A percentile compares a stretch with the other conserved stretches of the same genome.
Evolutionary conservation across 2,113 vertebrate species (phyloP).

Genomic region (Clarias magur): DNA sequence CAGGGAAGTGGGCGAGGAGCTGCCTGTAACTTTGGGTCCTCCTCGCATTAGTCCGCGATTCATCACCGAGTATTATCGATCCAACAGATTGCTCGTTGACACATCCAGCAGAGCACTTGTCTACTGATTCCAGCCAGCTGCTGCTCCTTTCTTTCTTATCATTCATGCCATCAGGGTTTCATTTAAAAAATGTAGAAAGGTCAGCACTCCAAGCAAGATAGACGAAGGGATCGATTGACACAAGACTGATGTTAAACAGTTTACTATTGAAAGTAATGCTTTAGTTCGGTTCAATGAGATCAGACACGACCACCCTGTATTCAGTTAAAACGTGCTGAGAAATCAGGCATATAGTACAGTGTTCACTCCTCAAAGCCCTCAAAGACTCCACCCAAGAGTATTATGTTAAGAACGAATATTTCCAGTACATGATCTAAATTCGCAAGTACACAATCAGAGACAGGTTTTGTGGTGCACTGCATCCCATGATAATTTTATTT

Average conservation of each 20-base stretch:
- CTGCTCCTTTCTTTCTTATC: constrained; percentile 46
- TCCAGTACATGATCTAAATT: neutral
- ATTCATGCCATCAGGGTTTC: constrained; percentile 28
- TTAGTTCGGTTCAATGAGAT: neutral
- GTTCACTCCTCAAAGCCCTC: neutral
- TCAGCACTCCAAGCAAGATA: constrained; percentile 20
- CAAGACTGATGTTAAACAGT: constrained; percentile 4
- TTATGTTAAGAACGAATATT: neutral
- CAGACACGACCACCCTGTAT: neutral
- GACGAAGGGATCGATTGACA: neutral
- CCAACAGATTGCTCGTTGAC: constrained; percentile 54
- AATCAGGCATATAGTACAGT: neutral
- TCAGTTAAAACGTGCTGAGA: neutral
- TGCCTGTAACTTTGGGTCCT: constrained; percentile 61
- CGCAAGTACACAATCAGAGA: neutral
- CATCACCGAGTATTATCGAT: constrained; percentile 67
- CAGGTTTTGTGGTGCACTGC: neutral
- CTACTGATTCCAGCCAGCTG: constrained; percentile 58
- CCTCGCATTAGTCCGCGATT: constrained; percentile 63
- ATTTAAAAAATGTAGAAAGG: constrained; percentile 33
- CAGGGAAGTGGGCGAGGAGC: constrained; percentile 57
- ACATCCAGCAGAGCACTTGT: constrained; percentile 65
- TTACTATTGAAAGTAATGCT: neutral
- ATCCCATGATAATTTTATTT: neutral
- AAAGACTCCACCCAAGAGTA: neutral